Evolutionary conservation across 1,140 invertebrate species (phyloP).

Genomic region (Antheraea pernyi): DNA sequence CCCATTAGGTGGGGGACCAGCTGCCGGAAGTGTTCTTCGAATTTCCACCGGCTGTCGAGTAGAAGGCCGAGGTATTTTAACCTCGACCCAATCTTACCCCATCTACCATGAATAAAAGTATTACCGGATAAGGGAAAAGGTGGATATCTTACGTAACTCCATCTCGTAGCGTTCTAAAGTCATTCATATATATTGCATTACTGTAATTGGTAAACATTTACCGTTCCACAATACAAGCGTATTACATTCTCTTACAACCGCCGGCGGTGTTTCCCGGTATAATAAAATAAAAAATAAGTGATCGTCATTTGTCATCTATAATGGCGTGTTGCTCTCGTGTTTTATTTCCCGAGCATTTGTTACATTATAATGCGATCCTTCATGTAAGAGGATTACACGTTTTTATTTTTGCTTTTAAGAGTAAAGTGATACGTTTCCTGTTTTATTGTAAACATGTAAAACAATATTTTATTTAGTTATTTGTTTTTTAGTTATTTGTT

Average conservation of each 20-base stretch:
- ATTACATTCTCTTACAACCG: neutral
- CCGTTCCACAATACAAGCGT: neutral
- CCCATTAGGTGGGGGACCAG: no score
- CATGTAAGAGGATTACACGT: constrained; percentile 8
- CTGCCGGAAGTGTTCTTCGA: no score
- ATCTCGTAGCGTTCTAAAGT: no score
- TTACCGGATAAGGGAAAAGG: no score
- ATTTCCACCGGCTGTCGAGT: no score
- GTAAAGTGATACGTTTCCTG: neutral
- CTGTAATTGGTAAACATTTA: constrained; percentile 1
- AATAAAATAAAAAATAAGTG: constrained; percentile 8
- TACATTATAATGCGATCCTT: constrained; percentile 11
- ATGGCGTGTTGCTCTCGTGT: constrained; percentile 1
- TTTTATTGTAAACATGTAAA: neutral
- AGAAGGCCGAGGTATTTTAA: no score
- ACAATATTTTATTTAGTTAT: no score
- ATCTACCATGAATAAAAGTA: no score
- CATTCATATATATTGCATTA: no score
- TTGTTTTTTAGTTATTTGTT: no score
- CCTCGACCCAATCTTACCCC: no score
- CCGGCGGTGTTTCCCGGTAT: neutral
- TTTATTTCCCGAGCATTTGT: constrained; percentile 12
- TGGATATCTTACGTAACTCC: no score
- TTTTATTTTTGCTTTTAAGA: constrained; percentile 5
- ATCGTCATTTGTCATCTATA: constrained; percentile 11